Conservation (phyloP, 2,888 invertebrate genomes). For the Aspidiotus rigidus region DNA sequence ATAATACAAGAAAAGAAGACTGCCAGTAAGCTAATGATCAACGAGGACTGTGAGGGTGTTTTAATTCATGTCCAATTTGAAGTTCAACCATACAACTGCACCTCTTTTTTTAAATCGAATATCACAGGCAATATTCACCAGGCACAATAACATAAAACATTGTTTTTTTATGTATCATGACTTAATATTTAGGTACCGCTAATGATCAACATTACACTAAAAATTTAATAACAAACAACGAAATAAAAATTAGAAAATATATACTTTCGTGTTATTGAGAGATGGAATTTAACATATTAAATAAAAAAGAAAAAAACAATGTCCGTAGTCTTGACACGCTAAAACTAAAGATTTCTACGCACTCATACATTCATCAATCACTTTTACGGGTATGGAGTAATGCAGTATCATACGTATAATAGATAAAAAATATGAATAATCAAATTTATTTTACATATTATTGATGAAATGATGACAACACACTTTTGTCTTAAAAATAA, state of each 20-base stretch:
- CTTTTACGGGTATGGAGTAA: neutral
- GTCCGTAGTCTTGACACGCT: neutral
- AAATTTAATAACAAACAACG: slow-evolving; percentile 3
- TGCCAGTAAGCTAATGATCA: too few species aligned
- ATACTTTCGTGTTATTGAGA: neutral
- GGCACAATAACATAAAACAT: slow-evolving; percentile 5
- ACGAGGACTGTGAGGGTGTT: too few species aligned
- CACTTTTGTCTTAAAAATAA: too few species aligned
- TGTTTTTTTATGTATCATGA: slow-evolving; percentile 3
- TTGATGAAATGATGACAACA: too few species aligned
- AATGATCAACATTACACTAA: neutral
- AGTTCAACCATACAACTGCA: too few species aligned
- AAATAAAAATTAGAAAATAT: neutral
- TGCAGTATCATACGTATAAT: neutral
- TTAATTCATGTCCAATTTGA: too few species aligned
- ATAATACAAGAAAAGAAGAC: too few species aligned
- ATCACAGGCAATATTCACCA: slow-evolving; percentile 31
- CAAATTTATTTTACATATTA: neutral
- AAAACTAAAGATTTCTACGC: neutral
- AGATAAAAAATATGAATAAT: slow-evolving; percentile 5
- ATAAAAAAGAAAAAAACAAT: neutral
- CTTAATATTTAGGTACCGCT: neutral
- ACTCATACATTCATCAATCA: neutral
- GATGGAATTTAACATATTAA: neutral
- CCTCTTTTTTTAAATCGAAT: slow-evolving; percentile 7